Evolutionary conservation across 2,113 vertebrate genomes (phyloP).

Genomic region (Kryptolebias marmoratus): DNA sequence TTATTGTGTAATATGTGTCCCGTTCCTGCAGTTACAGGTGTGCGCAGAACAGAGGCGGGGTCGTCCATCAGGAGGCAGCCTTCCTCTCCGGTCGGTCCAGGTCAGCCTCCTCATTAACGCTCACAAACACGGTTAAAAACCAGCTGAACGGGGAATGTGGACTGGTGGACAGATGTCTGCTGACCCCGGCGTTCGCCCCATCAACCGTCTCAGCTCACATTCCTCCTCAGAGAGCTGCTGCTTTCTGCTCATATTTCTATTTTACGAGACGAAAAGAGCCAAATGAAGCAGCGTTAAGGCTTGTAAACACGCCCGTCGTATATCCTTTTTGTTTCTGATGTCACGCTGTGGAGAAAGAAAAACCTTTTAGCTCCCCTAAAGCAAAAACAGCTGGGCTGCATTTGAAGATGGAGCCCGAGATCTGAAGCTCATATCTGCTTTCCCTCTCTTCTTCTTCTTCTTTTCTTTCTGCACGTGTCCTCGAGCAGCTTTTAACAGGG

Average conservation of each 20-base stretch:
- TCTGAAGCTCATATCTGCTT: constrained; percentile 25
- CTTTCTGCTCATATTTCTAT: constrained; percentile 57
- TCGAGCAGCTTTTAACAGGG: constrained; percentile 79
- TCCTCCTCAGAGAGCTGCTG: constrained; percentile 52
- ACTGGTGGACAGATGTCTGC: constrained; percentile 26
- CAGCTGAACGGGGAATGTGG: constrained; percentile 36
- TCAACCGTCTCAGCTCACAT: constrained; percentile 54
- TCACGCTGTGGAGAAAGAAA: constrained; percentile 42
- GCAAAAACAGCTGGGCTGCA: constrained; percentile 59
- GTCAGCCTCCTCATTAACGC: constrained; percentile 63
- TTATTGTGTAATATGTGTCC: background rate
- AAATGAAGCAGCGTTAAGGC: constrained; percentile 19
- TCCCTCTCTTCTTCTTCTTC: background rate
- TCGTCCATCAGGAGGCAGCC: constrained; percentile 76
- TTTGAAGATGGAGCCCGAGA: constrained; percentile 50
- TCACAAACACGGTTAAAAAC: constrained; percentile 24
- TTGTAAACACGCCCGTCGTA: constrained; percentile 42
- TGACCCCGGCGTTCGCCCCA: constrained; percentile 49
- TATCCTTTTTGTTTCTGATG: constrained; percentile 51
- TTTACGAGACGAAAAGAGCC: constrained; percentile 60
- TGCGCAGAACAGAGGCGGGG: constrained; percentile 74
- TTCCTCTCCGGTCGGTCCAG: constrained; percentile 71
- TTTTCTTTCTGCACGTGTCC: constrained; percentile 61
- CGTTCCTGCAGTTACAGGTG: constrained; percentile 60
- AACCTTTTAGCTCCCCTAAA: constrained; percentile 36